Base-by-base conservation (phyloP, 2,888 invertebrate genomes). In the Agelastica alni region DNA sequence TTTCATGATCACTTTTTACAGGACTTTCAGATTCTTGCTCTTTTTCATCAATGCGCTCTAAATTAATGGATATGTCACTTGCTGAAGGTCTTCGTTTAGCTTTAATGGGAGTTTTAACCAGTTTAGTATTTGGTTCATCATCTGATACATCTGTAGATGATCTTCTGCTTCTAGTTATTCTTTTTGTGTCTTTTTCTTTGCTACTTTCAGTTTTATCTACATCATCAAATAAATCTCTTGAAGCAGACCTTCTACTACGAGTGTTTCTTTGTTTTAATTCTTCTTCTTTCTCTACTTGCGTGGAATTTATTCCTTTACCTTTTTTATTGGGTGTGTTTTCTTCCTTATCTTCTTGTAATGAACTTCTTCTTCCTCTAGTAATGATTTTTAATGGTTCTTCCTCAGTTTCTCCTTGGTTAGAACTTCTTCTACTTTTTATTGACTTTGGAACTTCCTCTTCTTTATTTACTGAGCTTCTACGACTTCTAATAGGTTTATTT, bases 11-110 rank as follows among this genome's bases (percentile, higher is more conserved):
- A 54, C 28, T 37, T 37, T 31, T 39, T 6, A 20, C 30, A 14
- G 34, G 10, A 26, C 47, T 58, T 31, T 51, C 49, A 28, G 47
- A 34, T 51, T 56, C 53, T 36, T 37, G 41, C 20, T 56, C 47
- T 42, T 52, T 49, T 51, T 60, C 58, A 36, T 58, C 53, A 2
- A 56, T 57, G 2, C 47, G 34, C 31, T 63, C 64, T 26, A 55
- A 42, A 18, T 31, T 46, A 5, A 48, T 14, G 26, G 53, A 41
- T 49, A 48, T 45, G 20, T 58, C 47, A 1, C 51, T 53, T 10
- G 55, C 34, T 5, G 58, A 60, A 17, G 31, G 39, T 26, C 60
- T 52, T 28, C 56, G 28, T 42, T 32, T 56, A n/a, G 53, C 18
- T 48, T 60, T 62, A 10, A 30, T 13, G 5, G 61, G 58, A 20